Percentiles rank a stretch among this genome's conserved stretches.
Conservation (phyloP, 2,797 vertebrate genomes). For the Pelochelys cantorii region DNA sequence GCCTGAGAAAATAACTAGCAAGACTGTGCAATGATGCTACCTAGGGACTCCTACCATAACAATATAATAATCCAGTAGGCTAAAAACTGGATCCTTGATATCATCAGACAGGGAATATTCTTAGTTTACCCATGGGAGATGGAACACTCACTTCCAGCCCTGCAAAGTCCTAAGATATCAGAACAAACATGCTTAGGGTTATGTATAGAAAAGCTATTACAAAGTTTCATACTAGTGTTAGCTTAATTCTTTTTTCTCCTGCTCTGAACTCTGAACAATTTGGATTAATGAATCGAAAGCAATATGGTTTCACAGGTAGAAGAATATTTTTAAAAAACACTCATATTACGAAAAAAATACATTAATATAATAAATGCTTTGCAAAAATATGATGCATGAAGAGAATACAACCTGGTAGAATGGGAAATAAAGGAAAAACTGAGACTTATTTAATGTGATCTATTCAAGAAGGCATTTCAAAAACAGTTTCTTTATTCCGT, state of each 20-base stretch:
- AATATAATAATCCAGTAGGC: too few species aligned
- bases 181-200: not conserved
- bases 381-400: not conserved
- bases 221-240: not conserved
- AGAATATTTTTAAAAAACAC: not conserved
- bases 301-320: not conserved
- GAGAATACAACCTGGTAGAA: not conserved
- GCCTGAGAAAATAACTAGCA: too few species aligned
- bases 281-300: not conserved
- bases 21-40: too few species aligned
- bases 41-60: too few species aligned
- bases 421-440: not conserved
- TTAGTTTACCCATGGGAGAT: too few species aligned
- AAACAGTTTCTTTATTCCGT: not conserved
- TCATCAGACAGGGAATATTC: too few species aligned
- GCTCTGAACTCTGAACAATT: not conserved
- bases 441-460: not conserved
- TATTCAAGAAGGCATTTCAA: not conserved
- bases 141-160: not conserved
- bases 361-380: not conserved
- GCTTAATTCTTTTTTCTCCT: not conserved
- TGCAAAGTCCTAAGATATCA: not conserved
- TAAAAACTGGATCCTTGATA: too few species aligned
- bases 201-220: not conserved
- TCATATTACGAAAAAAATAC: rapidly evolving